These are phyloP conservation scores for Drosophila multiciliata DNA, from an alignment of 2,888 invertebrate species.

Conservation along the genomic window DNA sequence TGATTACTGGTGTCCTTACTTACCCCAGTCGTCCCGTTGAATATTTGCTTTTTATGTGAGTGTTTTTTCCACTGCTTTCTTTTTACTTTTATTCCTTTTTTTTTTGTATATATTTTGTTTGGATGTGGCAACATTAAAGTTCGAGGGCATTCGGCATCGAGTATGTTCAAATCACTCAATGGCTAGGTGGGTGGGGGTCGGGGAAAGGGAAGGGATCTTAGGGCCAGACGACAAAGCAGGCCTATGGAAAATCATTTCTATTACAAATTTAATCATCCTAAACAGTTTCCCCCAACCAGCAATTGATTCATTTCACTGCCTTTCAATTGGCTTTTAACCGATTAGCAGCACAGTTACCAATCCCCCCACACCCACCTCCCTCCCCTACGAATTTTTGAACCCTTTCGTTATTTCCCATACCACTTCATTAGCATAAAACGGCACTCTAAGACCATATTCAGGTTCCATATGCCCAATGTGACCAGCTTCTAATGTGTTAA, in stretches of 20 bases:
- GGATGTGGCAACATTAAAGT: constrained; percentile 50
- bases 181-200: constrained; percentile 7
- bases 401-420: constrained; percentile 58
- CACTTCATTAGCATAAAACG: constrained; percentile 72
- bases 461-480: constrained; percentile 25
- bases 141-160: constrained; percentile 37
- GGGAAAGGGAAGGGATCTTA: not conserved
- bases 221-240: constrained; percentile 42
- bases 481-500: not conserved
- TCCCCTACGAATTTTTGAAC: constrained; percentile 42
- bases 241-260: constrained; percentile 67
- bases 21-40: constrained; percentile 34
- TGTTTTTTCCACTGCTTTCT: constrained; percentile 46
- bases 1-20: constrained; percentile 74
- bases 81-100: constrained; percentile 12
- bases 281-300: constrained; percentile 61
- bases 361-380: not conserved
- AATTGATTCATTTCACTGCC: constrained; percentile 76
- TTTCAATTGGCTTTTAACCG: constrained; percentile 78
- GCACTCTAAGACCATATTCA: constrained; percentile 41
- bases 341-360: constrained; percentile 56
- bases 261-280: constrained; percentile 78
- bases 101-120: constrained; percentile 9
- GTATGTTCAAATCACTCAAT: constrained; percentile 49
- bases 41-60: constrained; percentile 71